A percentile compares a stretch with the other conserved stretches of the same genome.
phyloP scores from a whole-genome alignment of 2,797 vertebrate genomes.

The Margarornis squamiger region DNA sequence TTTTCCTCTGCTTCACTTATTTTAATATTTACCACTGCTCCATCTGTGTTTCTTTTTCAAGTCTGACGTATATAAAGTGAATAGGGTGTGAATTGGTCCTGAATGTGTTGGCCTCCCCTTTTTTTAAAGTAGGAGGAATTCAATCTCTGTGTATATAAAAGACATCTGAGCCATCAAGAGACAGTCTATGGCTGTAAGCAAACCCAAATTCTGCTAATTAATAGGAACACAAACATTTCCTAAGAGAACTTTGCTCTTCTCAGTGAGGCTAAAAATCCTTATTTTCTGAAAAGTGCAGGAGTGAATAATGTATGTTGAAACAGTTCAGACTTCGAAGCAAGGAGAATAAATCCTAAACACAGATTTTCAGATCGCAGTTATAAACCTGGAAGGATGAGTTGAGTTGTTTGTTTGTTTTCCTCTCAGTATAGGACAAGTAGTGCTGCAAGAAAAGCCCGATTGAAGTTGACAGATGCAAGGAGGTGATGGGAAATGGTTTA shows the following conservation, averaged over 20 bases:
- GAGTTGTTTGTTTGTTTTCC: slow-evolving; percentile 66
- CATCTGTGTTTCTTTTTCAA: background rate
- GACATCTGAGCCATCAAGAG: background rate
- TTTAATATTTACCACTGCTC: background rate
- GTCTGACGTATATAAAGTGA: background rate
- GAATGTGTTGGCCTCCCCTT: background rate
- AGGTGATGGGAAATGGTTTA: slow-evolving; percentile 75
- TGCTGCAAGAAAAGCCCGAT: slow-evolving; percentile 66
- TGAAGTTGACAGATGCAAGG: slow-evolving; percentile 74
- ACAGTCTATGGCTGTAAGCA: background rate
- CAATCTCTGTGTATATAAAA: background rate
- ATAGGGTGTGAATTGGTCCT: background rate
- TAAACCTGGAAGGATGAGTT: slow-evolving; percentile 23
- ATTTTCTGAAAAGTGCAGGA: background rate
- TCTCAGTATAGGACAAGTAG: slow-evolving; percentile 58
- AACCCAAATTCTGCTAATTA: background rate
- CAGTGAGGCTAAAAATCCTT: background rate
- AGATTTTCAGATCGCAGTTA: background rate
- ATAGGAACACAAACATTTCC: background rate
- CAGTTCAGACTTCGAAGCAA: background rate
- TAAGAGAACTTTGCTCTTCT: background rate
- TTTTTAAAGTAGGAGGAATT: background rate
- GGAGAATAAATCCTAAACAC: background rate
- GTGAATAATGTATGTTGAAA: background rate
- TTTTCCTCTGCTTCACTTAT: background rate